phyloP scores from a whole-genome alignment of 1,140 invertebrate genomes.

The Cydia splendana region DNA sequence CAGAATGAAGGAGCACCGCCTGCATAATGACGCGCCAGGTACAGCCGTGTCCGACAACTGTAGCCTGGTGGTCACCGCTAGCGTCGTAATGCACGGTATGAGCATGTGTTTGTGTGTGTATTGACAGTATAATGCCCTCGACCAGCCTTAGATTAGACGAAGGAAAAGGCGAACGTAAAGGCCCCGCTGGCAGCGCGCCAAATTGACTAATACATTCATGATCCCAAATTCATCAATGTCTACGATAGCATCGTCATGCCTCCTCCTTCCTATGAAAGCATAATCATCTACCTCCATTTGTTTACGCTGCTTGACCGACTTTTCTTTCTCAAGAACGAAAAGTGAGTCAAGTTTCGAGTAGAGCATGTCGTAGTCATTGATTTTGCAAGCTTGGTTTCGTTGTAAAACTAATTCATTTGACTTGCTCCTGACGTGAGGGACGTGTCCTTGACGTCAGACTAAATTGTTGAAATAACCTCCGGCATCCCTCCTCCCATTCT shows the following conservation, averaged over 20 bases:
- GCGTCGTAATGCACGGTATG: constrained; percentile 15
- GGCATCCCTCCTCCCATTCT: constrained; percentile 56
- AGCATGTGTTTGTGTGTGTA: constrained; percentile 3
- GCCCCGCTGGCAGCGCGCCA: constrained; percentile 31
- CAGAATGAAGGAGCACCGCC: constrained; percentile 27
- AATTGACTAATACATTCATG: constrained; percentile 32
- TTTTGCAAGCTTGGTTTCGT: constrained; percentile 44
- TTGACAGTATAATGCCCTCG: constrained; percentile 9
- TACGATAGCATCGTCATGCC: constrained; percentile 13
- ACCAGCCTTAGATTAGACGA: constrained; percentile 23
- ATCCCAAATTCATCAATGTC: constrained; percentile 36
- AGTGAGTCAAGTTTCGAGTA: constrained; percentile 35
- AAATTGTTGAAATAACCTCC: constrained; percentile 61
- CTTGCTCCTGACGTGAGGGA: constrained; percentile 74
- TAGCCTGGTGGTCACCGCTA: neutral
- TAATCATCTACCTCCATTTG: constrained; percentile 35
- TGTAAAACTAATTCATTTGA: constrained; percentile 72
- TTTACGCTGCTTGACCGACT: constrained; percentile 22
- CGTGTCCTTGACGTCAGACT: constrained; percentile 52
- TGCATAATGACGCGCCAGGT: neutral
- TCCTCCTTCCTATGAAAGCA: constrained; percentile 33
- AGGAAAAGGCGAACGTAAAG: constrained; percentile 32
- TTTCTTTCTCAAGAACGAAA: constrained; percentile 36
- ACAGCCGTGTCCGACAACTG: neutral
- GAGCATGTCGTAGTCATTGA: constrained; percentile 51